Evolutionary conservation across 2,797 vertebrate genomes (phyloP), one percentile per base, ranked within the genome.

Genomic region (Tapirus indicus): DNA sequence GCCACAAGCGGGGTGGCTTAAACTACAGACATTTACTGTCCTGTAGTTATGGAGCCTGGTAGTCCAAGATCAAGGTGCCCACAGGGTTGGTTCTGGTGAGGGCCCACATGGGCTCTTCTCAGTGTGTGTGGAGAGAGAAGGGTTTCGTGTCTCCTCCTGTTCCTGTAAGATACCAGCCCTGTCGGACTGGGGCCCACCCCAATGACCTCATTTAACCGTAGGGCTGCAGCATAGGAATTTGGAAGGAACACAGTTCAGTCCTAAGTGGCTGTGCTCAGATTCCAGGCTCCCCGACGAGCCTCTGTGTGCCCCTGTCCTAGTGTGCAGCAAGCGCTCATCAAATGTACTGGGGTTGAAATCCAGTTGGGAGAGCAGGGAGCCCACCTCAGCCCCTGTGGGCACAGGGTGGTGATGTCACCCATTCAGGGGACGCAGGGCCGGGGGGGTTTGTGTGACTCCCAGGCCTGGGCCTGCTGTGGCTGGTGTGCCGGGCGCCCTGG

Each of bases 1-100:
- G 1, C 56, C 49, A 2, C 5, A 32, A 52, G 1, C 5, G 20
- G 4, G 25, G 17, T 12, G 3, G 29, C 69, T 2, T 16, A 4
- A 16, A 7, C 41, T 4, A 0, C 58, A 18, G 83, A 35, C 1
- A 3, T 1, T 25, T 0, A 1, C 12, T 2, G 32, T 23, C 21
- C 25, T n/a, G 0, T 32, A 0, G 27, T 54, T 58, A 21, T 41
- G 69, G 44, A 58, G 71, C 18, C 64, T 32, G 62, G 66, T n/a
- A 20, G 58, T 5, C 32, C 20, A 25, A 12, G 49, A 8, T 44
- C 14, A 29, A 27, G 72, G 58, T 4, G 68, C 23, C 1, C 0
- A 0, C 14, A 2, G 23, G 16, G 35, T 1, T 56, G 54, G 25
- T 6, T 16, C 3, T 47, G 79, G 44, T 0, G 23, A 20, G 2